phyloP scores from a whole-genome alignment of 2,888 invertebrate species.

The Drosophila formosana region DNA sequence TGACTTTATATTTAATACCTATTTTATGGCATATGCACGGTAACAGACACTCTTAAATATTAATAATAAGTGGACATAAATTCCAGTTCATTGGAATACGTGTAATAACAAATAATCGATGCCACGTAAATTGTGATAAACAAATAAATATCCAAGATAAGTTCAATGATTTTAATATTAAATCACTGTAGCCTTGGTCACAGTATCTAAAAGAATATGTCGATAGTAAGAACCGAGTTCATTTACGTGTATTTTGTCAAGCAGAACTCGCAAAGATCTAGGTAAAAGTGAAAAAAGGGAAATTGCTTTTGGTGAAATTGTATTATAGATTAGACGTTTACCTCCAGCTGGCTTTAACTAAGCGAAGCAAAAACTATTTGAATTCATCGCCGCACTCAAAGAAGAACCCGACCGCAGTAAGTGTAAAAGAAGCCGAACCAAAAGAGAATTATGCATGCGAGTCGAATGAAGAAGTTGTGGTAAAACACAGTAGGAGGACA shows the following conservation, averaged over 20 bases:
- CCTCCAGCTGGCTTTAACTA: conserved; percentile 28
- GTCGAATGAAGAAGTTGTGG: conserved; percentile 6
- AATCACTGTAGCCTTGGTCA: not conserved
- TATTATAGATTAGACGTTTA: conserved; percentile 74
- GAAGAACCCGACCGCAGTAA: conserved; percentile 12
- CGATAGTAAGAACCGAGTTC: not conserved
- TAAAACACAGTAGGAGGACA: conserved; percentile 12
- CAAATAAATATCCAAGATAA: not conserved
- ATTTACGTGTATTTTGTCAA: conserved; percentile 8
- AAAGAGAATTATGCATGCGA: conserved; percentile 15
- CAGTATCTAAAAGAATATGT: not conserved
- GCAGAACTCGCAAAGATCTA: not conserved
- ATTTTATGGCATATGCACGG: not conserved
- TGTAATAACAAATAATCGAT: not conserved
- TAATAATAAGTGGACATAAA: not conserved
- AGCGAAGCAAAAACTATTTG: conserved; percentile 34
- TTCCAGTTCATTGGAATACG: not conserved
- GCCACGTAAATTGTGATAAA: not conserved
- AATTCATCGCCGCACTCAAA: conserved; percentile 46
- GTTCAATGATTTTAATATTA: not conserved
- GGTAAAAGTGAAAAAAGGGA: not conserved
- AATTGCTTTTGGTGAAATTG: conserved; percentile 23
- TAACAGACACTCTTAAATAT: not conserved
- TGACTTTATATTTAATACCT: not conserved
- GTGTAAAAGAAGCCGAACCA: conserved; percentile 28